A percentile compares a stretch with the other conserved stretches of the same genome.
These are phyloP conservation scores for Siderastrea radians DNA, from an alignment of 92 coral and sea anemone species.

Conservation along the genomic window DNA sequence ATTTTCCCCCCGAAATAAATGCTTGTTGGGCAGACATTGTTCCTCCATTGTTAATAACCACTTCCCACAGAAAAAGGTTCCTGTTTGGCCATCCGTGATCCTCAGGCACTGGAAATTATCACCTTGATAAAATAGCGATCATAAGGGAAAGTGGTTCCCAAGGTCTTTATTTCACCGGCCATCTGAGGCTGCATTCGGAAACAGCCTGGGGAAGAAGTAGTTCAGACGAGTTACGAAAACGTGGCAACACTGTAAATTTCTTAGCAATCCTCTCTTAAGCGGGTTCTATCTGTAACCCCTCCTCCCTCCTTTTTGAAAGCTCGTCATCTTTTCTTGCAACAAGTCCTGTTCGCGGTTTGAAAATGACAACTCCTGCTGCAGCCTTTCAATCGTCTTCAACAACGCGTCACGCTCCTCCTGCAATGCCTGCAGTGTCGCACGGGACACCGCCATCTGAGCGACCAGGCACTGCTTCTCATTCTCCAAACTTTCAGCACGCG, in stretches of 20 bases:
- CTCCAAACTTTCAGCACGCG: constrained; percentile 72
- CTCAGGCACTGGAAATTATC: too few relatives aligned
- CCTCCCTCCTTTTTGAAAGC: constrained; percentile 69
- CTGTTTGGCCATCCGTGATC: neutral
- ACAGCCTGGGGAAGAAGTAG: neutral
- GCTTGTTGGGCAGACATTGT: neutral
- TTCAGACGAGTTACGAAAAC: neutral
- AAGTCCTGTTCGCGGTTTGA: constrained; percentile 96
- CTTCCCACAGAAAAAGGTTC: neutral
- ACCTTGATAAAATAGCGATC: neutral
- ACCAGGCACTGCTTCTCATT: constrained; percentile 85
- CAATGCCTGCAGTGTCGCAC: constrained; percentile 81
- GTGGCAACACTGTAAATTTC: neutral
- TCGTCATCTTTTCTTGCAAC: constrained; percentile 78
- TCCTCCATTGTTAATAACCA: neutral
- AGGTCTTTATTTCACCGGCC: neutral
- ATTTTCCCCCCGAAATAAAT: too few relatives aligned
- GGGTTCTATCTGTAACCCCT: constrained; percentile 14
- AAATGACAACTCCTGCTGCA: constrained; percentile 86
- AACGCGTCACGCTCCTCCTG: constrained; percentile 91
- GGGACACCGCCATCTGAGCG: constrained; percentile 89
- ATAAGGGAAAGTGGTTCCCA: neutral
- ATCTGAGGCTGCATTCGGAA: neutral
- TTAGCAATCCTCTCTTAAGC: neutral
- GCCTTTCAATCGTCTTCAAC: constrained; percentile 89